phyloP scores from a whole-genome alignment of 2,113 vertebrate genomes.

The Brachypteracias leptosomus region DNA sequence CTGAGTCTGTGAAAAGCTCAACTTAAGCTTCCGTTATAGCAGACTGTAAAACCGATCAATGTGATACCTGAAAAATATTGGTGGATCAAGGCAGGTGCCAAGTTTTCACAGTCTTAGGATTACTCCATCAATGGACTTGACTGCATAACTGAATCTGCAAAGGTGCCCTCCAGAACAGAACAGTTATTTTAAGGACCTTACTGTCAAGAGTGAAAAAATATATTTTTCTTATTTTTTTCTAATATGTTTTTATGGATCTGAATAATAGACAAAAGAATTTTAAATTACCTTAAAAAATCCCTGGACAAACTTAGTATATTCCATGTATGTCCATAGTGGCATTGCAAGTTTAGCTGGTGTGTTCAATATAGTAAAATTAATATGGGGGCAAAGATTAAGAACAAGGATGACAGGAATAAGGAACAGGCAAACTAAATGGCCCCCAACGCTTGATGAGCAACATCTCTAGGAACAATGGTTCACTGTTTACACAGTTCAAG shows the following conservation, averaged over 20 bases:
- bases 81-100: neutral
- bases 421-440: neutral
- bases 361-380: neutral
- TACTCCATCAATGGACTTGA: neutral
- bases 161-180: neutral
- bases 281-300: neutral
- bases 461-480: neutral
- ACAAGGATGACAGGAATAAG: neutral
- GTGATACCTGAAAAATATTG: neutral
- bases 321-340: neutral
- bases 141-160: neutral
- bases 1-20: slow-evolving; percentile 17
- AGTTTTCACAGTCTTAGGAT: neutral
- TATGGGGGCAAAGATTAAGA: neutral
- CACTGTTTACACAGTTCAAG: neutral
- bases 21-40: neutral
- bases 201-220: neutral
- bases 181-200: neutral
- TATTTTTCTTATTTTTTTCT: too few species aligned
- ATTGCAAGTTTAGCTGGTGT: neutral
- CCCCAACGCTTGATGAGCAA: neutral
- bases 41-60: neutral
- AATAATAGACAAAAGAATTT: neutral
- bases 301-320: neutral
- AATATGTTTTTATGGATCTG: neutral